phyloP scores from a whole-genome alignment of 1,140 invertebrate genomes.

The Parasteatoda tepidariorum region DNA sequence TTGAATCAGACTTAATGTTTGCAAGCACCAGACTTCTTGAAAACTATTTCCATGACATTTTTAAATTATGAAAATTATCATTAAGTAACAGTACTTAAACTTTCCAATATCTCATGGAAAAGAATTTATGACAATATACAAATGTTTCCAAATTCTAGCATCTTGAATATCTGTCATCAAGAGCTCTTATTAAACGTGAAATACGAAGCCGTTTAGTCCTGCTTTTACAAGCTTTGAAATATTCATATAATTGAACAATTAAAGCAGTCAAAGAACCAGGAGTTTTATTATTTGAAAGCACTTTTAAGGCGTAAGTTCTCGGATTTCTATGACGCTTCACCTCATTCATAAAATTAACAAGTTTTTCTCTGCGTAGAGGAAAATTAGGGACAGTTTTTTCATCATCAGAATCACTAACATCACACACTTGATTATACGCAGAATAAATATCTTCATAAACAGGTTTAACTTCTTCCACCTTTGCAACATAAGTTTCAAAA shows the following conservation, averaged over 20 bases:
- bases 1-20: too few relatives aligned
- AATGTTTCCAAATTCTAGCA: not conserved
- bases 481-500: not conserved
- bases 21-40: too few relatives aligned
- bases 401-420: not conserved
- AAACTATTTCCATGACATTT: not conserved
- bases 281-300: not conserved
- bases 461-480: not conserved
- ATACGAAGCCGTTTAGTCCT: not conserved
- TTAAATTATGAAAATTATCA: not conserved
- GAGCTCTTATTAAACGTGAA: not conserved
- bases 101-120: not conserved
- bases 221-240: not conserved
- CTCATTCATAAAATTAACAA: not conserved
- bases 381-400: not conserved
- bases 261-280: conserved; percentile 7
- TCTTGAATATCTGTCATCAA: not conserved
- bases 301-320: not conserved
- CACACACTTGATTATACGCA: not conserved
- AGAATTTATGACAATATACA: not conserved
- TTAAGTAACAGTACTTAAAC: not conserved
- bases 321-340: not conserved
- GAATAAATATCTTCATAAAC: conserved; percentile 7
- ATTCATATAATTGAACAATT: conserved; percentile 12
- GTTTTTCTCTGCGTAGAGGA: not conserved